Evolutionary conservation across 37 sponge, comb jelly and placozoan species (phyloP), one percentile per base, ranked within the genome.

Genomic region (Spongia lamella): DNA sequence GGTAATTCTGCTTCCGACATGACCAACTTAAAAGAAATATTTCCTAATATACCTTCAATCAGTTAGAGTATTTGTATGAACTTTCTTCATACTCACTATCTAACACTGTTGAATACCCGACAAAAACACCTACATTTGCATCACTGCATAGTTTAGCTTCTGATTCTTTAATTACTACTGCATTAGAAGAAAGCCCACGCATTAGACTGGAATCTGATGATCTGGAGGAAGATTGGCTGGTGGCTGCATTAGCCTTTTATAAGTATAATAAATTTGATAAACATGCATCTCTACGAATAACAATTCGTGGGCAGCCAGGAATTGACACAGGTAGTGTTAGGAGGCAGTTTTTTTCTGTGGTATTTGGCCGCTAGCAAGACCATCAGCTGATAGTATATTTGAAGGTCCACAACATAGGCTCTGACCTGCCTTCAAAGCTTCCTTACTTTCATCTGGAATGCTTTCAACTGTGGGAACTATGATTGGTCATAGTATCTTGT

Each of bases 191-290:
- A 43, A 43, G 47, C 47, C 47, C 47, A 13, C 47, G 47, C 47
- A 43, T 43, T 43, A 5, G 47, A 5, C 9, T 43, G 47, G 47
- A 89, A 38, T 25, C 85, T 74, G 61, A 83, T 80, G 38, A 96
- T 38, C 19, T 85, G 79, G 51, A 89, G 72, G 34, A 90, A 77
- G 24, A 60, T 56, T 3, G 91, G 91, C 47, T 43, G 47, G 9
- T 9, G 5, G 47, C 47, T 43, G 47, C 47, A 43, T 43, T 43
- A 9, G 47, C 47, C 47, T 43, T 43, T 9, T 43, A 43, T 43
- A 43, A 43, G 9, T 43, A 43, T 9, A 43, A 9, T 43, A 43
- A 43, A 9, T 43, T 43, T 43, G 47, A 43, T 9, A 43, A 43
- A 9, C 47, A 43, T 43, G 47, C 47, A 7, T 37, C 32, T 11